Evolutionary conservation across 2,113 vertebrate species (phyloP).

Genomic region (Oncorhynchus tshawytscha): DNA sequence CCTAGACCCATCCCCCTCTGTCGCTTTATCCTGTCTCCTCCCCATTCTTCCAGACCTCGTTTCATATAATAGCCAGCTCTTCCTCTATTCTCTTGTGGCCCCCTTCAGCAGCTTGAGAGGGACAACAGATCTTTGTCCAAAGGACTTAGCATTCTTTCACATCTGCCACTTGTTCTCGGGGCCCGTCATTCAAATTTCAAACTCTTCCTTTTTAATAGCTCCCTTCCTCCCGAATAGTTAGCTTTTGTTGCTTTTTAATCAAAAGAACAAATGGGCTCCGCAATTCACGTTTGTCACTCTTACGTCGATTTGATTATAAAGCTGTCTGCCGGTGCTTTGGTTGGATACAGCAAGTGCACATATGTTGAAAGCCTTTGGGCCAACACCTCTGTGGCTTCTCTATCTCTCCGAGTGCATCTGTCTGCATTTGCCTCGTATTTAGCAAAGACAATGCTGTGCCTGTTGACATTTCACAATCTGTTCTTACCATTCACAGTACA

Average conservation of each 20-base stretch:
- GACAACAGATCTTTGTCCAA: slow-evolving; percentile 73
- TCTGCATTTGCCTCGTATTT: slow-evolving; percentile 57
- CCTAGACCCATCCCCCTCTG: slow-evolving; percentile 44
- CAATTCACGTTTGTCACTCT: slow-evolving; percentile 47
- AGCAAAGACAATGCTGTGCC: slow-evolving; percentile 52
- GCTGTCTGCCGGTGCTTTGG: slow-evolving; percentile 31
- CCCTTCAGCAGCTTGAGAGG: slow-evolving; percentile 63
- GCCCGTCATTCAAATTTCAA: slow-evolving; percentile 74
- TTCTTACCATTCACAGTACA: slow-evolving; percentile 54
- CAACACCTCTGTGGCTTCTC: slow-evolving; percentile 57
- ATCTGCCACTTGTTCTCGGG: slow-evolving; percentile 78
- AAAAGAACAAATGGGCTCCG: slow-evolving; percentile 36
- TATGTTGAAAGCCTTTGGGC: slow-evolving; percentile 66
- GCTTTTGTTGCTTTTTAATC: slow-evolving; percentile 33
- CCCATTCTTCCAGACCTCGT: slow-evolving; percentile 63
- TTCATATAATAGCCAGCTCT: slow-evolving; percentile 64
- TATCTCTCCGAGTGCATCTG: slow-evolving; percentile 69
- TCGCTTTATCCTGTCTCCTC: slow-evolving; percentile 54
- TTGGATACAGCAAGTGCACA: slow-evolving; percentile 46
- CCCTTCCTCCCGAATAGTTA: slow-evolving; percentile 53
- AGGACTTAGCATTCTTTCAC: slow-evolving; percentile 71
- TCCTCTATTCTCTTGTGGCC: slow-evolving; percentile 72
- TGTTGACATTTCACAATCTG: slow-evolving; percentile 59
- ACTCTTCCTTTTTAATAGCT: slow-evolving; percentile 69
- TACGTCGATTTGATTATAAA: slow-evolving; percentile 48